Evolutionary conservation across 2,888 invertebrate species (phyloP).

Genomic region (Megamerina dolium): DNA sequence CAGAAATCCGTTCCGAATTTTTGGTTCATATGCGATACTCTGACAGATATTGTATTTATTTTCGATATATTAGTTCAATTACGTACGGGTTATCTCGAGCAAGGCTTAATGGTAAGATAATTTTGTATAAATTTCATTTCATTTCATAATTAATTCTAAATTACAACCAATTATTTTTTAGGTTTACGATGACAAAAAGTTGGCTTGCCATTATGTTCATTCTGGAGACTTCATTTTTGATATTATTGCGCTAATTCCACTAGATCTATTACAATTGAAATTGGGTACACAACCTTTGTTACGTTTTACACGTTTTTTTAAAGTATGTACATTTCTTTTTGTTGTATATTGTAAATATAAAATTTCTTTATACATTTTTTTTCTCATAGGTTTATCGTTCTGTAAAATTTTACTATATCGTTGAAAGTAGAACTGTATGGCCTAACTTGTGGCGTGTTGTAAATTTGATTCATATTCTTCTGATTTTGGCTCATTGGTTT

Average conservation of each 20-base stretch:
- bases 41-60: constrained; percentile 82
- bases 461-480: constrained; percentile 88
- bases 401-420: constrained; percentile 90
- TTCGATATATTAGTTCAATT: constrained; percentile 87
- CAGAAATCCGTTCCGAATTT: constrained; percentile 65
- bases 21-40: constrained; percentile 77
- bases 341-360: not conserved
- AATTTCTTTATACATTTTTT: not conserved
- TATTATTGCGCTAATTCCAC: constrained; percentile 71
- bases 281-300: constrained; percentile 80
- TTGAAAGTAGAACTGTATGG: constrained; percentile 91
- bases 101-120: constrained; percentile 75
- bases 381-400: constrained; percentile 73
- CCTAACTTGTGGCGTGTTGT: constrained; percentile 94
- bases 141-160: not conserved
- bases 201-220: constrained; percentile 81
- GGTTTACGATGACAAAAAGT: constrained; percentile 85
- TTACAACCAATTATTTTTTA: constrained; percentile 28
- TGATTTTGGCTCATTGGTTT: constrained; percentile 95
- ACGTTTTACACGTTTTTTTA: constrained; percentile 81
- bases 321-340: constrained; percentile 52
- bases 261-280: constrained; percentile 80
- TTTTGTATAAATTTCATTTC: not conserved
- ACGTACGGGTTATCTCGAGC: constrained; percentile 90
- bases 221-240: constrained; percentile 82